Evolutionary conservation across 2,888 invertebrate species (phyloP).

Genomic region (Chaitophorus viminalis): DNA sequence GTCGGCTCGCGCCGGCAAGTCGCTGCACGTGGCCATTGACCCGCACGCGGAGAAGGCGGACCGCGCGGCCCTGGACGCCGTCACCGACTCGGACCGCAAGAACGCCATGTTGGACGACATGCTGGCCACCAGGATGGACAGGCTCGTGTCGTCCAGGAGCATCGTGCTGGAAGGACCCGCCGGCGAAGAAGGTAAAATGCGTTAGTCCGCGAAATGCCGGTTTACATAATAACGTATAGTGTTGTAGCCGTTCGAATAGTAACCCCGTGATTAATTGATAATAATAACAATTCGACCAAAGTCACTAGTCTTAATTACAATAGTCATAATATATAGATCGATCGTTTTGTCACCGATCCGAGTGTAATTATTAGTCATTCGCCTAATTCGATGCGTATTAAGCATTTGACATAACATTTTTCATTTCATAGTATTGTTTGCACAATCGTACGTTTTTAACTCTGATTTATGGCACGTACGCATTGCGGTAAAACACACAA

Average conservation of each 20-base stretch:
- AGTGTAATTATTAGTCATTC: too few relatives aligned
- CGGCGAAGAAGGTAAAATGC: slow-evolving; percentile 48
- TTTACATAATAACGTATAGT: too few relatives aligned
- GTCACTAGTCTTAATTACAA: too few relatives aligned
- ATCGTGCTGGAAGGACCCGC: slow-evolving; percentile 33
- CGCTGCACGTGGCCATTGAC: slow-evolving; percentile 50
- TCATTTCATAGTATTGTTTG: too few relatives aligned
- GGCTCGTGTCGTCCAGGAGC: slow-evolving; percentile 31
- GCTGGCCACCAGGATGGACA: slow-evolving; percentile 34
- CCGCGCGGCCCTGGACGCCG: slow-evolving; percentile 57
- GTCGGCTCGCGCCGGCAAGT: slow-evolving; percentile 32
- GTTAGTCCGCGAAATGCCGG: too few relatives aligned
- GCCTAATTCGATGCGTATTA: too few relatives aligned
- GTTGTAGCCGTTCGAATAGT: too few relatives aligned
- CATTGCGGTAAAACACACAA: neutral
- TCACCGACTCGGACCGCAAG: slow-evolving; percentile 17
- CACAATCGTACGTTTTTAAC: neutral
- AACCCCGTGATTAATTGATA: too few relatives aligned
- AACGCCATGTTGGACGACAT: slow-evolving; percentile 40
- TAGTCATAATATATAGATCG: too few relatives aligned
- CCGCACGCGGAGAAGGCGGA: slow-evolving; percentile 54
- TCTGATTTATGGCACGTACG: neutral
- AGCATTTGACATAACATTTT: too few relatives aligned
- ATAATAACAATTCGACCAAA: too few relatives aligned
- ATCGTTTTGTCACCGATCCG: too few relatives aligned